Conservation (phyloP, 2,797 vertebrate genomes). For the Erpetoichthys calabaricus region DNA sequence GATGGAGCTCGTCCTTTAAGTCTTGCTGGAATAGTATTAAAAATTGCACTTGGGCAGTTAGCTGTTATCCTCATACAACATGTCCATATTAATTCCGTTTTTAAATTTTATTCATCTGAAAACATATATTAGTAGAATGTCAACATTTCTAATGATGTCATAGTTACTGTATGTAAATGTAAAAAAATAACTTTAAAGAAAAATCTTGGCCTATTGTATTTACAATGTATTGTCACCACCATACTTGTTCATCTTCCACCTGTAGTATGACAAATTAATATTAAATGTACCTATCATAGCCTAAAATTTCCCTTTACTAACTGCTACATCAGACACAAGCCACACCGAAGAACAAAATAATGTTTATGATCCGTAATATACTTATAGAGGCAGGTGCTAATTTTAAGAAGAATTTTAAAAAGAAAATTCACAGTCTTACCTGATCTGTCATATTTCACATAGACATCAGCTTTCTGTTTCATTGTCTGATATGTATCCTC, state of each 20-base stretch:
- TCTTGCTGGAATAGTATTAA: no score
- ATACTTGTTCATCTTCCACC: neutral
- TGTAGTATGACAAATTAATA: conserved; percentile 40
- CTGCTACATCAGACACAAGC: neutral
- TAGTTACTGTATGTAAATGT: no score
- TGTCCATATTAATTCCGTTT: no score
- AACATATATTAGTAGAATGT: no score
- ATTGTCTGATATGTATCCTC: conserved; percentile 77
- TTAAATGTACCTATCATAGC: conserved; percentile 27
- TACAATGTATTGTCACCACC: neutral
- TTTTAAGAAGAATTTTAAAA: conserved; percentile 6
- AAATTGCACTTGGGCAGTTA: no score
- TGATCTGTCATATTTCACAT: conserved; percentile 79
- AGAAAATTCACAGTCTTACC: conserved; percentile 46
- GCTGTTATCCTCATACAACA: no score
- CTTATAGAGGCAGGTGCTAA: no score
- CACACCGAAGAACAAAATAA: no score
- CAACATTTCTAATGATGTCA: neutral
- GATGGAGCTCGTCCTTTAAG: no score
- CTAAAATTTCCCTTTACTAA: conserved; percentile 53
- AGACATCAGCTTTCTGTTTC: conserved; percentile 79
- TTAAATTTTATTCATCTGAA: no score
- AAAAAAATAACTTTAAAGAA: neutral
- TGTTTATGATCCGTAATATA: no score
- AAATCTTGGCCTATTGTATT: neutral